Evolutionary conservation across 1,140 invertebrate species (phyloP).

Genomic region (Pseudobourletiella spinata): DNA sequence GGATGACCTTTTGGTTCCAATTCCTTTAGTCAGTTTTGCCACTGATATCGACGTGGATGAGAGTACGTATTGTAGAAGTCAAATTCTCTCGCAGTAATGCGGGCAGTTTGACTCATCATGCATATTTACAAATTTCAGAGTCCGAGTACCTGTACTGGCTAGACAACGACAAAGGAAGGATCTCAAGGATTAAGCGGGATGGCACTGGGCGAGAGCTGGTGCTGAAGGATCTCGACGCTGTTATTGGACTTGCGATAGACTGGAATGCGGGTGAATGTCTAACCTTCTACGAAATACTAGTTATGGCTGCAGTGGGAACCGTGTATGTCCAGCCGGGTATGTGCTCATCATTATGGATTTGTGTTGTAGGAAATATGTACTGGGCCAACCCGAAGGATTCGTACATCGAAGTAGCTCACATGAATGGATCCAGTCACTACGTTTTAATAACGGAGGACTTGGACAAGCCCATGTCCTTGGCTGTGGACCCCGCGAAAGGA

Average conservation of each 20-base stretch:
- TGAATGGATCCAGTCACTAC: slow-evolving; percentile 46
- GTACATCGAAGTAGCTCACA: slow-evolving; percentile 48
- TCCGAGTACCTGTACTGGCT: slow-evolving; percentile 68
- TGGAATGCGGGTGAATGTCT: slow-evolving; percentile 44
- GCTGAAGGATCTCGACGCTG: slow-evolving; percentile 48
- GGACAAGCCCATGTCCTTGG: slow-evolving; percentile 48
- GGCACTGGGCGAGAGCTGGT: slow-evolving; percentile 57
- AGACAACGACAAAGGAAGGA: slow-evolving; percentile 61
- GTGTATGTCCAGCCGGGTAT: no score
- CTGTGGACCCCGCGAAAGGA: slow-evolving; percentile 54
- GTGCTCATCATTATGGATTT: no score
- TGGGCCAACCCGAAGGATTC: slow-evolving; percentile 53
- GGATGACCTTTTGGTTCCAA: slow-evolving; percentile 57
- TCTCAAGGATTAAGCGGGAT: slow-evolving; percentile 65
- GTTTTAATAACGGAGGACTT: slow-evolving; percentile 45
- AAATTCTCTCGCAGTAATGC: no score
- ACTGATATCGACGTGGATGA: slow-evolving; percentile 67
- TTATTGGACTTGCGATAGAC: slow-evolving; percentile 45
- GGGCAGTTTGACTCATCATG: no score
- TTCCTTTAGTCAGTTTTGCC: slow-evolving; percentile 65
- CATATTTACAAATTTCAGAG: no score
- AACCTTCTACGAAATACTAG: no score
- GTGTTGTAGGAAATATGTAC: slow-evolving; percentile 49
- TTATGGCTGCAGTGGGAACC: no score
- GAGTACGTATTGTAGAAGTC: slow-evolving; percentile 45